phyloP scores from a whole-genome alignment of 1,140 invertebrate genomes.

The Metaphire vulgaris region DNA sequence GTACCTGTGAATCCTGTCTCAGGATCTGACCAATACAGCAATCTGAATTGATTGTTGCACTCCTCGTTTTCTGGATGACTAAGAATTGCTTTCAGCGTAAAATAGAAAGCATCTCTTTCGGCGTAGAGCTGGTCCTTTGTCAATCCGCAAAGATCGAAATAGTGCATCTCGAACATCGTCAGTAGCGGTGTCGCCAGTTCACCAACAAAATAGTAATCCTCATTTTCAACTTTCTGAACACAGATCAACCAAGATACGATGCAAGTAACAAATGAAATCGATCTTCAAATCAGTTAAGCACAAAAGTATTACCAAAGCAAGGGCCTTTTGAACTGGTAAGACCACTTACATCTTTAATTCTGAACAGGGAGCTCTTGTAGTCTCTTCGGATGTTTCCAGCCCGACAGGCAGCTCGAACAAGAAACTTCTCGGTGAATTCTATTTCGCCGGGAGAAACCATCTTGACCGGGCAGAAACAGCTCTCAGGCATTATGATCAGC shows the following conservation, averaged over 20 bases:
- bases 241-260: no score
- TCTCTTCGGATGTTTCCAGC: not conserved
- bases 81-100: slow-evolving; percentile 9
- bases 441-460: not conserved
- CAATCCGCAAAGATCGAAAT: not conserved
- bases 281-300: no score
- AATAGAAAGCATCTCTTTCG: slow-evolving; percentile 12
- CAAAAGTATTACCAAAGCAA: no score
- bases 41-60: not conserved
- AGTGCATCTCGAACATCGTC: slow-evolving; percentile 14
- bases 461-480: not conserved
- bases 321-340: no score
- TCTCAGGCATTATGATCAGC: not conserved
- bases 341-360: no score
- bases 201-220: slow-evolving; percentile 15
- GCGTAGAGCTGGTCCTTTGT: slow-evolving; percentile 9
- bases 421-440: slow-evolving; percentile 15
- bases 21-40: slow-evolving; percentile 11
- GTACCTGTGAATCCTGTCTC: no score
- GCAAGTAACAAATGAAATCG: no score
- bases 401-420: not conserved
- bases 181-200: slow-evolving; percentile 16
- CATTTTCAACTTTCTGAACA: slow-evolving; percentile 1
- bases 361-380: slow-evolving; percentile 7
- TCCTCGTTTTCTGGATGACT: not conserved